Conservation (phyloP, 53 echinoderm and acorn worm species). For the Echinarachnius parma region DNA sequence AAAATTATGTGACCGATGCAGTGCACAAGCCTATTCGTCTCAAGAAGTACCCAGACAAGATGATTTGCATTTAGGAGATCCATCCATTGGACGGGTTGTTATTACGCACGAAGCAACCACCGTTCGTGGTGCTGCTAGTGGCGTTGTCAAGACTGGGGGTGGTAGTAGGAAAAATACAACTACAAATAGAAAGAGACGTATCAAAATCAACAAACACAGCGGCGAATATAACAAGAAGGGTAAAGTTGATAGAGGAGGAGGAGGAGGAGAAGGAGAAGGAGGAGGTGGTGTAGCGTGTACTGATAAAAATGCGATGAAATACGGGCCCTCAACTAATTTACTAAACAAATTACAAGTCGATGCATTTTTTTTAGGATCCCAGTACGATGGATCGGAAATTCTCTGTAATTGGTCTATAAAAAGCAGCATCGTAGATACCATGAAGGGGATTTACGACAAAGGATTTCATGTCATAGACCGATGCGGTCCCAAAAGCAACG, state of each 20-base stretch:
- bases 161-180: too few relatives aligned
- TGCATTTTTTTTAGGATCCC: not conserved
- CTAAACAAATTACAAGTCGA: not conserved
- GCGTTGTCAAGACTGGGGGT: not conserved
- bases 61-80: not conserved
- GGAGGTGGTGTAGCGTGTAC: too few relatives aligned
- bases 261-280: too few relatives aligned
- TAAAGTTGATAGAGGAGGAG: too few relatives aligned
- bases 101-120: not conserved
- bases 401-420: not conserved
- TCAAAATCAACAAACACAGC: too few relatives aligned
- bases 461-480: not conserved
- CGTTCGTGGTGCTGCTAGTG: not conserved
- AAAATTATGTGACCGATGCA: not conserved
- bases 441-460: not conserved
- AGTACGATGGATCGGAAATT: not conserved
- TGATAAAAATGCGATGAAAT: too few relatives aligned
- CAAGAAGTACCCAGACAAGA: not conserved
- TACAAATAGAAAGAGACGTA: too few relatives aligned
- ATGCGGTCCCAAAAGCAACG: not conserved
- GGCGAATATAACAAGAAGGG: too few relatives aligned
- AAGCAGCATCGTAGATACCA: not conserved
- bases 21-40: not conserved
- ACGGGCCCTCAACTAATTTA: too few relatives aligned
- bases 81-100: not conserved